phyloP scores from a whole-genome alignment of 2,888 invertebrate genomes.

The Taenaris catops region DNA sequence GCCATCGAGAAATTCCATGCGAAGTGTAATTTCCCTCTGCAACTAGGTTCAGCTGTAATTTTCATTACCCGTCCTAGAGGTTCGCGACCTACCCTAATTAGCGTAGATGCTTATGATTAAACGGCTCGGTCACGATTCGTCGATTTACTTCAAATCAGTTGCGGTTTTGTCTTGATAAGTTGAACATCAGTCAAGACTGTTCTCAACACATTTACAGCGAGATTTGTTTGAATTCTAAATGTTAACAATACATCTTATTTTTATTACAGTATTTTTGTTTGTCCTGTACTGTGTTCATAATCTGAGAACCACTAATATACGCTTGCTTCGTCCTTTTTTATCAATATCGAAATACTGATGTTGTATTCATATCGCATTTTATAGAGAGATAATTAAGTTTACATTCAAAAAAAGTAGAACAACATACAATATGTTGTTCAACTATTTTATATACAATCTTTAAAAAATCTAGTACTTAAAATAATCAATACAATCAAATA shows the following conservation, averaged over 20 bases:
- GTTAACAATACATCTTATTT: too few relatives aligned
- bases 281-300: too few relatives aligned
- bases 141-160: conserved; percentile 69
- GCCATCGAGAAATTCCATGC: conserved; percentile 20
- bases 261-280: too few relatives aligned
- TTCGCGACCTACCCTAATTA: conserved; percentile 77
- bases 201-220: conserved; percentile 34
- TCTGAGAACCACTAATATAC: too few relatives aligned
- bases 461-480: conserved; percentile 14
- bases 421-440: too few relatives aligned
- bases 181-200: conserved; percentile 53
- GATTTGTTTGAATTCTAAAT: conserved; percentile 35
- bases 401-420: too few relatives aligned
- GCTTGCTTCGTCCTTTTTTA: too few relatives aligned
- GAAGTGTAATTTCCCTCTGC: conserved; percentile 53
- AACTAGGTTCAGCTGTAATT: conserved; percentile 70
- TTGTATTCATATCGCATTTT: too few relatives aligned
- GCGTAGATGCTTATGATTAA: conserved; percentile 75
- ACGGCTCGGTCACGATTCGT: conserved; percentile 67
- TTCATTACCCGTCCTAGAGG: conserved; percentile 70
- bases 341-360: too few relatives aligned
- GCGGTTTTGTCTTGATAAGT: conserved; percentile 61
- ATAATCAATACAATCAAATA: conserved; percentile 16
- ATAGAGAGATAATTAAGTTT: too few relatives aligned
- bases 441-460: too few relatives aligned